A percentile compares a stretch with the other conserved stretches of the same genome.
phyloP scores from a whole-genome alignment of 2,113 vertebrate genomes.

The Perca fluviatilis region DNA sequence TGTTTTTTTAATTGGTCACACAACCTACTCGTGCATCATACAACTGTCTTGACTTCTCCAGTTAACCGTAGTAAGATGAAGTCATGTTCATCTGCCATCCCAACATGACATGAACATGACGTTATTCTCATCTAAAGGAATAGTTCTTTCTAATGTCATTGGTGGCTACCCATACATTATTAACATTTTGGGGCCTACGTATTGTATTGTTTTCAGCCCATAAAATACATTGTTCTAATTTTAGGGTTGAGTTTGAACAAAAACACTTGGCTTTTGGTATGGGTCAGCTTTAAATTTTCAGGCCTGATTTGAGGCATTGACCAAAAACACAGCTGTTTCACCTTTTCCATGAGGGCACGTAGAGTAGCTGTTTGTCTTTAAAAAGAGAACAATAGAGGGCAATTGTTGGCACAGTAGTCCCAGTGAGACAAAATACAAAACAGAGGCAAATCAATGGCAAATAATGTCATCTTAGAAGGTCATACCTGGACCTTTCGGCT shows the following conservation, averaged over 20 bases:
- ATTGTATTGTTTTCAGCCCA: not conserved
- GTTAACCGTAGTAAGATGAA: not conserved
- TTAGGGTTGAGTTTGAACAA: slow-evolving; percentile 1
- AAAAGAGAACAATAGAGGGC: slow-evolving; percentile 73
- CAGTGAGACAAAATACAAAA: slow-evolving; percentile 72
- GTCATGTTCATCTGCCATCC: not conserved
- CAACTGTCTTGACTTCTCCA: not conserved
- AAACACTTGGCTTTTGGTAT: slow-evolving; percentile 16
- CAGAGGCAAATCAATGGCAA: slow-evolving; percentile 79
- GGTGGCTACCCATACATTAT: not conserved
- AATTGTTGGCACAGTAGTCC: slow-evolving; percentile 68
- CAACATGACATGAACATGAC: not conserved
- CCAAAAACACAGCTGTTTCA: slow-evolving; percentile 53
- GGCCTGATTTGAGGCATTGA: slow-evolving; percentile 36
- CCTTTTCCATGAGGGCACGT: slow-evolving; percentile 46
- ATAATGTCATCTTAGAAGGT: slow-evolving; percentile 85
- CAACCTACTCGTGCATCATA: too few relatives aligned
- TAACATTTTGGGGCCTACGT: slow-evolving; percentile 3
- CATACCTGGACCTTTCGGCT: slow-evolving; percentile 81
- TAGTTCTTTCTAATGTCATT: too few relatives aligned
- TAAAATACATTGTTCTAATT: not conserved
- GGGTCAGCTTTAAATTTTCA: slow-evolving; percentile 24
- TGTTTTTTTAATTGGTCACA: not conserved
- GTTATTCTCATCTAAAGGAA: too few relatives aligned
- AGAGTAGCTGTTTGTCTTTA: slow-evolving; percentile 73